Percentiles rank a stretch among this genome's conserved stretches.
Evolutionary conservation across 2,888 invertebrate genomes (phyloP).

Genomic region (Syrphus vitripennis): DNA sequence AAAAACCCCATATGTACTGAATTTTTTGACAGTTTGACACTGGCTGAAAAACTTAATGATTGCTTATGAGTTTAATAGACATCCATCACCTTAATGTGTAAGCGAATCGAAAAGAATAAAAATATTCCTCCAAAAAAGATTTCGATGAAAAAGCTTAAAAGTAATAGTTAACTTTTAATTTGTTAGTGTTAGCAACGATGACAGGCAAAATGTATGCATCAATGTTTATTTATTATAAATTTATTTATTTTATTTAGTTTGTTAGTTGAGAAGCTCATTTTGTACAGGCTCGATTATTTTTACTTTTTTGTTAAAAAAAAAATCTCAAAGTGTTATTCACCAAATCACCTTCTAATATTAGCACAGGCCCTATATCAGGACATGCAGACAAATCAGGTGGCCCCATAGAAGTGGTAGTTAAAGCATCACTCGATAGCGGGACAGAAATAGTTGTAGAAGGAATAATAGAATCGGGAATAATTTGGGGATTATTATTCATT

Average conservation of each 20-base stretch:
- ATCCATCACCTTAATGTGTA: too few relatives aligned
- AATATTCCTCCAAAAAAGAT: neutral
- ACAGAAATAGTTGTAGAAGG: constrained; percentile 59
- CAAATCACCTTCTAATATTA: constrained; percentile 92
- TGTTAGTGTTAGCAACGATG: constrained; percentile 61
- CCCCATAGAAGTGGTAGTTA: constrained; percentile 77
- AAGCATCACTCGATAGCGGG: constrained; percentile 58
- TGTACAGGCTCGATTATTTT: constrained; percentile 57
- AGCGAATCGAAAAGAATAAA: too few relatives aligned
- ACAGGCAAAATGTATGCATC: neutral
- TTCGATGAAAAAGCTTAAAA: neutral
- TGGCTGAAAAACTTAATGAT: too few relatives aligned
- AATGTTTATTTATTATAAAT: neutral
- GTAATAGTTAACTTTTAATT: neutral
- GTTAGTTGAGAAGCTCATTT: constrained; percentile 53
- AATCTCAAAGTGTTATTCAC: constrained; percentile 48
- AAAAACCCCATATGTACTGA: too few relatives aligned
- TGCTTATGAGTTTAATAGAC: too few relatives aligned
- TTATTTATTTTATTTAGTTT: neutral
- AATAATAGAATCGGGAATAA: constrained; percentile 43
- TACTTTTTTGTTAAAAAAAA: neutral
- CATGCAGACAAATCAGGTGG: constrained; percentile 80
- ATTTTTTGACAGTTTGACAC: too few relatives aligned
- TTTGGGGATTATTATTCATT: constrained; percentile 22
- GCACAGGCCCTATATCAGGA: constrained; percentile 88